phyloP scores from a whole-genome alignment of 2,797 vertebrate genomes.

The Lophius americanus region DNA sequence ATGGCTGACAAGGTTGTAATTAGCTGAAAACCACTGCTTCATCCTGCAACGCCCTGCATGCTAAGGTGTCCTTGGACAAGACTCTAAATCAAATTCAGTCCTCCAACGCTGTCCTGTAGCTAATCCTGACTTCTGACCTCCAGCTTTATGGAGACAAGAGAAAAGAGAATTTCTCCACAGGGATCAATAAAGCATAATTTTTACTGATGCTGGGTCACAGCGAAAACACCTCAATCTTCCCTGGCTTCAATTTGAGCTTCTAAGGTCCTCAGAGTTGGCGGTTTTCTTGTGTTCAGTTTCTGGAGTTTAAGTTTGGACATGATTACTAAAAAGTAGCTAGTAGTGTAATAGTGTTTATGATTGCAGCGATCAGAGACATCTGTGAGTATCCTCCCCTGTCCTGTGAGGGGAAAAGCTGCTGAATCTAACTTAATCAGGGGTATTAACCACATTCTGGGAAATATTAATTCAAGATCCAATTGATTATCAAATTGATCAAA shows the following conservation, averaged over 20 bases:
- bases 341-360: background rate
- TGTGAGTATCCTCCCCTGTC: too few relatives aligned
- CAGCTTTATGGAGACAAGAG: slow-evolving; percentile 43
- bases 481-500: too few relatives aligned
- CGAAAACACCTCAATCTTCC: slow-evolving; percentile 49
- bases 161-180: slow-evolving; percentile 38
- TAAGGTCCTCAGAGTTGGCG: slow-evolving; percentile 10
- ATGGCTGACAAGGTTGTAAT: slow-evolving; percentile 6
- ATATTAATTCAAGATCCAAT: too few relatives aligned
- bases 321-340: background rate
- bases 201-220: slow-evolving; percentile 35
- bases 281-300: background rate
- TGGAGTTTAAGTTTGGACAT: background rate
- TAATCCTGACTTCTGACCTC: slow-evolving; percentile 55
- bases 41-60: background rate
- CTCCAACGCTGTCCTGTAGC: slow-evolving; percentile 19
- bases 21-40: background rate
- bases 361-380: background rate
- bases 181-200: slow-evolving; percentile 64
- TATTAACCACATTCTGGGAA: too few relatives aligned
- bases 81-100: slow-evolving; percentile 26
- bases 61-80: slow-evolving; percentile 41
- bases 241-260: slow-evolving; percentile 34
- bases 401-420: too few relatives aligned
- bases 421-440: too few relatives aligned